Evolutionary conservation across 2,113 vertebrate species (phyloP).

Genomic region (Glareola pratincola): DNA sequence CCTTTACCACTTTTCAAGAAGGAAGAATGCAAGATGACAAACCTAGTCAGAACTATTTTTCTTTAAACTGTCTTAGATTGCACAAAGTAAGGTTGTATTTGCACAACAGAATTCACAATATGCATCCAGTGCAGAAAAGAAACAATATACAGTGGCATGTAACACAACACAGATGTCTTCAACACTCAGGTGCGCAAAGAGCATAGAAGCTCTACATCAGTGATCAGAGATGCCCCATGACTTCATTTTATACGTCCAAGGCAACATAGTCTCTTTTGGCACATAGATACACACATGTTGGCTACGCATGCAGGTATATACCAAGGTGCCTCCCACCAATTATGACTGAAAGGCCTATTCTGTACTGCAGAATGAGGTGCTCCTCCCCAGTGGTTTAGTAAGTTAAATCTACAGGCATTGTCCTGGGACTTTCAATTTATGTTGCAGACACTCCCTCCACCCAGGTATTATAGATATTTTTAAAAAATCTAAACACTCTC

Average conservation of each 20-base stretch:
- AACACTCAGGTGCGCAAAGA: not conserved
- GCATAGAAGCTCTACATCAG: not conserved
- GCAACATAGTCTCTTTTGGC: not conserved
- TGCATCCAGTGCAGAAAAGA: not conserved
- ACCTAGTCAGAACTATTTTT: not conserved
- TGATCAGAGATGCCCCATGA: not conserved
- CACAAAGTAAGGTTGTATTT: not conserved
- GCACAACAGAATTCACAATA: not conserved
- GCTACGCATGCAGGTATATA: not conserved
- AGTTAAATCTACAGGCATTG: not conserved
- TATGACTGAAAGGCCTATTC: not conserved
- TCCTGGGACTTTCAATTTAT: not conserved
- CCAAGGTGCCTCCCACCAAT: not conserved
- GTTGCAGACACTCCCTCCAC: not conserved
- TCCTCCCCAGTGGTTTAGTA: not conserved
- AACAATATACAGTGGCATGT: not conserved
- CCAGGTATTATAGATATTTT: not conserved
- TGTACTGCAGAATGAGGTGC: not conserved
- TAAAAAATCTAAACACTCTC: not conserved
- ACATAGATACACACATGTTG: not conserved
- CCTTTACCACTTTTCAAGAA: not conserved
- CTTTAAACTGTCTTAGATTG: not conserved
- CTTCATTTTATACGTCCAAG: not conserved
- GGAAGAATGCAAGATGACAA: not conserved
- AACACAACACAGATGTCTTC: not conserved